Base-by-base conservation (phyloP, 2,888 invertebrate genomes). In the Perdita meconis region DNA sequence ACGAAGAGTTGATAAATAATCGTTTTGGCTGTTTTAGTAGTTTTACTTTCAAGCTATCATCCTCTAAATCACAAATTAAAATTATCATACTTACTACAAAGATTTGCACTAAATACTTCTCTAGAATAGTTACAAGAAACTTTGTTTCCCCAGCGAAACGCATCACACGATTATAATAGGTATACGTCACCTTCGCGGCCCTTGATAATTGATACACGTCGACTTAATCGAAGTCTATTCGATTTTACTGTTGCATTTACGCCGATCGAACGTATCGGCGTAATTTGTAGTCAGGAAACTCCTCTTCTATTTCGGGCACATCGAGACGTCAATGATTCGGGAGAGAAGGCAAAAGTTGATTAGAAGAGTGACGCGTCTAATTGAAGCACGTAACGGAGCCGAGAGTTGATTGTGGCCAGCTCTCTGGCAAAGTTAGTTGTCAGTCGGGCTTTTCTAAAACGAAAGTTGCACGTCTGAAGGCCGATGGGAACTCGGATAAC, bases 241-340 rank as follows among this genome's bases (percentile, higher is more conserved):
- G 22, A 50, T 72, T 73, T 60, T 34, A 60, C 59, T 34, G 44
- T 5, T 42, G 22, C 55, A 30, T 60, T 73, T 55, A 24, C 55
- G 8, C 47, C 19, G 22, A 13, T 13, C 10, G 10, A 42, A 57
- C 22, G 16, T 42, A 24, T 60, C 53, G 42, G 34, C 42, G 65
- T 67, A 53, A 36, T 77, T 71, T 64, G 44, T 78, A 24, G 34
- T 0, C 22, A 51, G 36, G 36, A 36, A 36, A 30, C 16, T 57
- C 16, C 40, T 71, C 65, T 64, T 67, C 78, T 72, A 71, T 78
- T 79, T 77, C 67, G 50, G 30, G 61, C 57, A 65, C 60, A 56
- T 82, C 69, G 69, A 80, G 71, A 77, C 65, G 65, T 68, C 66
- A 19, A 75, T 72, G 69, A 78, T 84, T 72, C 68, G 56, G 66